phyloP scores from a whole-genome alignment of 1,140 invertebrate species.

The Lasioglossum baleicum region DNA sequence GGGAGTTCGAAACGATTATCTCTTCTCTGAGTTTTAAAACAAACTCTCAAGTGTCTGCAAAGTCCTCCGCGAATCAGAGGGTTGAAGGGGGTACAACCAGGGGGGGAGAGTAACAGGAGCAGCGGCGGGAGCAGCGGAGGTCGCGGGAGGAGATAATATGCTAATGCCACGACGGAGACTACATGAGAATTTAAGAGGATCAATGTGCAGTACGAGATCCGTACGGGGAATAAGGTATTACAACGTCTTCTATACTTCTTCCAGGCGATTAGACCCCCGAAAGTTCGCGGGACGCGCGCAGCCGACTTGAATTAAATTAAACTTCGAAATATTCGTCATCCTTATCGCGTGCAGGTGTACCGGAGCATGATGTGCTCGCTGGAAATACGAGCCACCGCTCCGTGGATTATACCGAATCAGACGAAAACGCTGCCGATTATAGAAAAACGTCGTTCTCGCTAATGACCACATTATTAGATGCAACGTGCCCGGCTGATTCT shows the following conservation, averaged over 20 bases:
- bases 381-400: background rate
- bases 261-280: slow-evolving; percentile 60
- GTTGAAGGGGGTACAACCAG: slow-evolving; percentile 49
- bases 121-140: slow-evolving; percentile 40
- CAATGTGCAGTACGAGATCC: slow-evolving; percentile 69
- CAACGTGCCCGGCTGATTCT: slow-evolving; percentile 68
- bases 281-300: slow-evolving; percentile 45
- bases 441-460: slow-evolving; percentile 53
- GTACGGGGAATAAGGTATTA: slow-evolving; percentile 66
- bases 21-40: slow-evolving; percentile 78
- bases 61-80: slow-evolving; percentile 71
- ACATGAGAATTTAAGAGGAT: slow-evolving; percentile 76
- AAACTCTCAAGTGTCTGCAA: slow-evolving; percentile 78
- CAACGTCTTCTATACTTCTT: slow-evolving; percentile 63
- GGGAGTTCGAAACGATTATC: slow-evolving; percentile 75
- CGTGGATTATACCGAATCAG: background rate
- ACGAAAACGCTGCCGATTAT: too few relatives aligned
- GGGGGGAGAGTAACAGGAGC: slow-evolving; percentile 15
- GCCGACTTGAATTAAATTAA: slow-evolving; percentile 51
- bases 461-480: slow-evolving; percentile 71
- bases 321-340: slow-evolving; percentile 54
- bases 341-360: slow-evolving; percentile 31
- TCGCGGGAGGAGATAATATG: slow-evolving; percentile 76
- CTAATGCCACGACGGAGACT: slow-evolving; percentile 74
- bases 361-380: background rate